Percentiles rank a stretch among this genome's conserved stretches.
Conservation (phyloP, 2,113 vertebrate species). For the Perognathus longimembris region DNA sequence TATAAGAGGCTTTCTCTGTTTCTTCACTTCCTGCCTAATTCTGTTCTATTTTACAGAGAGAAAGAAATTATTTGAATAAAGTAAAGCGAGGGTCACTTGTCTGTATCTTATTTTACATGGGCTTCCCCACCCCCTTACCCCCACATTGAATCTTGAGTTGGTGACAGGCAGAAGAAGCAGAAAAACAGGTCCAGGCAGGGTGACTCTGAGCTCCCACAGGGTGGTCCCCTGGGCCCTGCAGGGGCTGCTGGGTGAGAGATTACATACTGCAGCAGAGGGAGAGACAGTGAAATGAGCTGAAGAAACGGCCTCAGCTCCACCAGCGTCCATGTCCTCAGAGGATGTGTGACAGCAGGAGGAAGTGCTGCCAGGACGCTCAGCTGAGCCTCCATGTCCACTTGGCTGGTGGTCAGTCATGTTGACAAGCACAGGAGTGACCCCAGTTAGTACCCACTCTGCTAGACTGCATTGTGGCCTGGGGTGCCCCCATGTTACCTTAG, state of each 20-base stretch:
- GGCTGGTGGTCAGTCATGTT: too few species aligned
- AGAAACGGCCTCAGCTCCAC: fast-evolving
- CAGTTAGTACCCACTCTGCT: neutral
- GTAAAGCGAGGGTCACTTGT: conserved; percentile 11
- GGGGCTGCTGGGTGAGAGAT: neutral
- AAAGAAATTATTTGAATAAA: conserved; percentile 79
- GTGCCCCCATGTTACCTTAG: too few species aligned
- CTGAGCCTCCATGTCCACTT: neutral
- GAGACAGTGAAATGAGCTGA: too few species aligned
- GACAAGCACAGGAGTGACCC: neutral
- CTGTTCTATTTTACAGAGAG: conserved; percentile 49
- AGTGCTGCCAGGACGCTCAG: neutral
- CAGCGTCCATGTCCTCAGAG: neutral
- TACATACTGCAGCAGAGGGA: too few species aligned
- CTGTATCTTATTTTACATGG: neutral
- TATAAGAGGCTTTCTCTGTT: conserved; percentile 81
- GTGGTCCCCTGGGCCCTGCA: neutral
- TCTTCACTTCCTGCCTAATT: conserved; percentile 34
- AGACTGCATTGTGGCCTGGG: too few species aligned
- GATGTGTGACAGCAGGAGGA: fast-evolving
- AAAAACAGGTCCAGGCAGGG: neutral
- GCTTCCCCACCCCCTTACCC: too few species aligned
- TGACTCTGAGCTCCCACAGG: neutral
- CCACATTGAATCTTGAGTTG: neutral
- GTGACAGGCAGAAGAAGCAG: neutral